Evolutionary conservation across 1,140 invertebrate genomes (phyloP).

Genomic region (Triops longicaudatus): DNA sequence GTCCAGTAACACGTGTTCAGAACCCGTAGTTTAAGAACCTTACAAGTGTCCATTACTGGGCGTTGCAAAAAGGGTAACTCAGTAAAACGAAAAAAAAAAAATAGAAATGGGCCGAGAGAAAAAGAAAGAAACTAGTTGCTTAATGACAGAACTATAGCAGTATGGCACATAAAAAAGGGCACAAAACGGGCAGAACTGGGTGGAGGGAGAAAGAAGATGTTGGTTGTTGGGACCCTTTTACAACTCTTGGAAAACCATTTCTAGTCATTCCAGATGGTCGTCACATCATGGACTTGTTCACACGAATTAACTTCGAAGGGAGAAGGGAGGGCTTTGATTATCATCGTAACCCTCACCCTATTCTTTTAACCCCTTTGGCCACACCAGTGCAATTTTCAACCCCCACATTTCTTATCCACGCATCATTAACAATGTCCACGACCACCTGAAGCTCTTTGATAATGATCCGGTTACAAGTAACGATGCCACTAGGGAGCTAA

Average conservation of each 20-base stretch:
- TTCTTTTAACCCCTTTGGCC: neutral
- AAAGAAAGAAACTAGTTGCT: neutral
- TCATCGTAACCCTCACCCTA: neutral
- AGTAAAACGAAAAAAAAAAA: neutral
- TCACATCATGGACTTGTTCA: conserved; percentile 15
- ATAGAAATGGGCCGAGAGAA: neutral
- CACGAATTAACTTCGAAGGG: neutral
- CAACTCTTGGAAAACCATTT: neutral
- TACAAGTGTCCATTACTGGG: neutral
- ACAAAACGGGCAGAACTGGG: neutral
- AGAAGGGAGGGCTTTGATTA: neutral
- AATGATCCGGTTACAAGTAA: neutral
- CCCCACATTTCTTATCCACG: neutral
- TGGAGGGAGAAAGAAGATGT: neutral
- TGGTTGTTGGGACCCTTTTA: conserved; percentile 4
- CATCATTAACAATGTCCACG: conserved; percentile 8
- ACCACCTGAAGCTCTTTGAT: neutral
- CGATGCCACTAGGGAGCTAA: neutral
- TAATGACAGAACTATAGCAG: conserved; percentile 12
- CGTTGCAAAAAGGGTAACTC: neutral
- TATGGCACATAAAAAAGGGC: neutral
- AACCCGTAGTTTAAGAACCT: neutral
- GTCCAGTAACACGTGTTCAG: neutral
- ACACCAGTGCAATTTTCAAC: too few relatives aligned
- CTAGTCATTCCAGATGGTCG: conserved; percentile 7